Evolutionary conservation across 2,888 invertebrate species (phyloP), one percentile per base, ranked within the genome.

Genomic region (Pyrrhia umbra): DNA sequence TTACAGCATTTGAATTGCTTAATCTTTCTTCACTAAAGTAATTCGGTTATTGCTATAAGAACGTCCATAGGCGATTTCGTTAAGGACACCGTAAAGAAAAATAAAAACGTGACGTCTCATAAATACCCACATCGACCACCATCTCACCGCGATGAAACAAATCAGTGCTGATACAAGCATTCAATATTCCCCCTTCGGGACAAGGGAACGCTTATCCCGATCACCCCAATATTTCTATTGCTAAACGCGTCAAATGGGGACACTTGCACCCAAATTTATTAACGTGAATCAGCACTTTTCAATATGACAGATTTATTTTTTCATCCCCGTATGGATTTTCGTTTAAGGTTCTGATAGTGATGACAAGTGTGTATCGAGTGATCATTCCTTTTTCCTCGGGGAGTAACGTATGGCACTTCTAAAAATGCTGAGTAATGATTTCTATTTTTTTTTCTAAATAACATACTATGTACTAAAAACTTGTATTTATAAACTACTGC

Each of bases 241-340:
- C 62, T 60, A 55, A 78, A 77, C 70, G 80, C 77, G 80, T 81
- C 77, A 79, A 80, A 79, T 54, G 55, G 77, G 79, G 75, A 77
- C 75, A 77, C 64, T 77, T 71, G 71, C 66, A 69, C 62, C 40
- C 20, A 75, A 77, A 81, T 81, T 81, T 81, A 81, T 81, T 80
- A 79, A 70, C 65, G 72, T 81, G 81, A 81, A 46, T 80, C 79
- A 77, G 80, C 81, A 43, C 6, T 75, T 73, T 54, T 74, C 70
- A 67, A 67, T 79, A 69, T 76, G 68, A 81, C 77, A 80, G 80
- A 79, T 75, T 81, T 77, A 73, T 80, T 73, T 72, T 66, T 67
- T 59, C 68, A 68, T 68, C 57, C 69, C 39, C 16, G 10, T 77
- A 76, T 71, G 20, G 79, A 70, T 75, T 77, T 79, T 77, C 72